Percentiles rank a stretch among this genome's conserved stretches.
Evolutionary conservation across 2,888 invertebrate genomes (phyloP).

Genomic region (Scaptomyza polygonia): DNA sequence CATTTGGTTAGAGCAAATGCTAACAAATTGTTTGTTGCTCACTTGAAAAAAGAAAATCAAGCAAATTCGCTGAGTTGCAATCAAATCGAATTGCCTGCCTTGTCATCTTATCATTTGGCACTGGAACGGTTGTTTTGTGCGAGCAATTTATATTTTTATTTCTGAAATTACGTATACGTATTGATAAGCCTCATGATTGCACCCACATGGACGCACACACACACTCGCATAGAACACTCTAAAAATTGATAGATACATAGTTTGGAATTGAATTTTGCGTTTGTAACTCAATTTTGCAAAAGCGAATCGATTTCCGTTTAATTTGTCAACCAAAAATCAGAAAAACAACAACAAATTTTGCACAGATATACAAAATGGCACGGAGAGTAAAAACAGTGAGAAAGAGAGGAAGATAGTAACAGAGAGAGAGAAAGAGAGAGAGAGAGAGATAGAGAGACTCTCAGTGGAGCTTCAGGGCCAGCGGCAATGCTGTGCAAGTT

Average conservation of each 20-base stretch:
- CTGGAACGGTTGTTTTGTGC: conserved; percentile 30
- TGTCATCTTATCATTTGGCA: conserved; percentile 49
- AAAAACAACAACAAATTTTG: conserved; percentile 30
- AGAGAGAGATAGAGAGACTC: conserved; percentile 14
- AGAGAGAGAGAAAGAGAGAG: conserved; percentile 13
- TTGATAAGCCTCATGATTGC: conserved; percentile 62
- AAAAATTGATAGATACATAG: neutral
- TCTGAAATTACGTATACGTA: conserved; percentile 41
- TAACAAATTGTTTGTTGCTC: conserved; percentile 3
- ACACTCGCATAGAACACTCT: neutral
- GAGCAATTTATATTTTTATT: conserved; percentile 26
- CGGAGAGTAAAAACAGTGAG: neutral
- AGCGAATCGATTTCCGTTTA: conserved; percentile 73
- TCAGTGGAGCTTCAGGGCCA: conserved; percentile 29
- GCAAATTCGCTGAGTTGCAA: conserved; percentile 13
- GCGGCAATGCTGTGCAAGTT: conserved; percentile 35
- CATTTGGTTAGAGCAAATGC: neutral
- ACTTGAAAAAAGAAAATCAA: no score
- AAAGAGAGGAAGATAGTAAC: neutral
- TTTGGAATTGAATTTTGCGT: conserved; percentile 48
- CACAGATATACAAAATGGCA: conserved; percentile 28
- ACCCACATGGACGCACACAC: conserved; percentile 18
- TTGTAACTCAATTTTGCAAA: conserved; percentile 64
- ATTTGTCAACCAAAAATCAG: conserved; percentile 54
- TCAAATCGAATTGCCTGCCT: conserved; percentile 39